A percentile compares a stretch with the other conserved stretches of the same genome.
Conservation (phyloP, 2,888 invertebrate species). For the Chromoteleia sp. region DNA sequence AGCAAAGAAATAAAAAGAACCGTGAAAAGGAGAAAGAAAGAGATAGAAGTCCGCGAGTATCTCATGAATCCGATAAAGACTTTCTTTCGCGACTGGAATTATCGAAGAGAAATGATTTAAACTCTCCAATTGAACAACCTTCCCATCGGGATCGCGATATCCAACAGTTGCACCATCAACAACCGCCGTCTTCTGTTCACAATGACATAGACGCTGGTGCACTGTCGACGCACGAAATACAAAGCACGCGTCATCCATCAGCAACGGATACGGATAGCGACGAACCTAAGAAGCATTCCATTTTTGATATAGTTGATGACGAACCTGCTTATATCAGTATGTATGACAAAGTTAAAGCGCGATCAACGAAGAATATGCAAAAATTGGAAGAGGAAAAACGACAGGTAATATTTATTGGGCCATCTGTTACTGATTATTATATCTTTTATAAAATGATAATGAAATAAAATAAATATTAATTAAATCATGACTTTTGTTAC, state of each 20-base stretch:
- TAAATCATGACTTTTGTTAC: conserved; percentile 74
- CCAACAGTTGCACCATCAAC: conserved; percentile 77
- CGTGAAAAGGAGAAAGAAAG: conserved; percentile 78
- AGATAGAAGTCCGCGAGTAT: conserved; percentile 82
- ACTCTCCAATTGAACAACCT: conserved; percentile 76
- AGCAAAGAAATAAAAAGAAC: conserved; percentile 78
- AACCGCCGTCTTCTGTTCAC: conserved; percentile 77
- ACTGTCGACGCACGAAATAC: conserved; percentile 81
- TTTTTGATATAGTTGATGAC: conserved; percentile 95
- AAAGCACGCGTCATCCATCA: conserved; percentile 80
- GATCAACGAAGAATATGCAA: conserved; percentile 97
- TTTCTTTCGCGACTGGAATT: conserved; percentile 80
- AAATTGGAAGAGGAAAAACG: conserved; percentile 95
- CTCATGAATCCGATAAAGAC: conserved; percentile 82
- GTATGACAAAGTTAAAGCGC: conserved; percentile 98
- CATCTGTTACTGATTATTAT: too few species aligned
- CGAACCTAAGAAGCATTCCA: conserved; percentile 95
- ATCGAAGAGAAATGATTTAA: conserved; percentile 78
- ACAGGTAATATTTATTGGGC: too few species aligned
- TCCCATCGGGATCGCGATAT: conserved; percentile 75
- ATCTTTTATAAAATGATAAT: too few species aligned
- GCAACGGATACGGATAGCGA: conserved; percentile 89
- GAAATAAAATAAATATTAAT: too few species aligned
- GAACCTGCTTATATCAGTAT: conserved; percentile 97
- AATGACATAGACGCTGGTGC: conserved; percentile 82